phyloP scores from a whole-genome alignment of 92 coral and sea anemone species.

The Phenganax subtilis region DNA sequence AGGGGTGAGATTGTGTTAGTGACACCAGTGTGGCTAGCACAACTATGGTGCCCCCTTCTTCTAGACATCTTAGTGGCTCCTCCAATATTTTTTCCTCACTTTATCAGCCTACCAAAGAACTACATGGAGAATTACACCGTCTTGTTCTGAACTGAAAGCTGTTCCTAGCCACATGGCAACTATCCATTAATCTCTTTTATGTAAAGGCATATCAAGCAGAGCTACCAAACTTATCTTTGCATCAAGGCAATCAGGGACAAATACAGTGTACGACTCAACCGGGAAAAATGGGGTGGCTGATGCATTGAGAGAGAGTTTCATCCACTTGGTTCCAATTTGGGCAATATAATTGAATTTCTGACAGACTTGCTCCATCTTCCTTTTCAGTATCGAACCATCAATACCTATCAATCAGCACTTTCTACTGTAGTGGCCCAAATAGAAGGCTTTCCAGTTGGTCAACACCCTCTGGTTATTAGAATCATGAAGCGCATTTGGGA shows the following conservation, averaged over 20 bases:
- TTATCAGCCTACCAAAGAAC: slow-evolving; percentile 19
- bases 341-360: neutral
- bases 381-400: neutral
- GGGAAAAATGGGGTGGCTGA: neutral
- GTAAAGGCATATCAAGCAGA: slow-evolving; percentile 40
- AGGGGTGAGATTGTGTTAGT: slow-evolving; percentile 4
- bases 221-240: slow-evolving; percentile 45
- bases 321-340: slow-evolving; percentile 33
- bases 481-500: neutral
- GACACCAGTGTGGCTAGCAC: slow-evolving; percentile 43
- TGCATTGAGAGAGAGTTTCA: slow-evolving; percentile 9
- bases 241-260: slow-evolving; percentile 34
- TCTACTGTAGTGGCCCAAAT: slow-evolving; percentile 21
- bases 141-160: slow-evolving; percentile 32
- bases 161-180: slow-evolving; percentile 40
- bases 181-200: slow-evolving; percentile 36
- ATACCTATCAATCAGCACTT: slow-evolving; percentile 26
- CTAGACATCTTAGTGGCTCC: slow-evolving; percentile 17
- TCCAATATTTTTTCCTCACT: slow-evolving; percentile 34
- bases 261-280: slow-evolving; percentile 39
- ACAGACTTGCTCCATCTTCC: neutral
- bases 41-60: slow-evolving; percentile 39
- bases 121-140: slow-evolving; percentile 40
- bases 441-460: slow-evolving; percentile 25
- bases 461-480: slow-evolving; percentile 13